These are phyloP conservation scores for Parelbella ahira DNA, from an alignment of 2,888 invertebrate species.

Conservation along the genomic window DNA sequence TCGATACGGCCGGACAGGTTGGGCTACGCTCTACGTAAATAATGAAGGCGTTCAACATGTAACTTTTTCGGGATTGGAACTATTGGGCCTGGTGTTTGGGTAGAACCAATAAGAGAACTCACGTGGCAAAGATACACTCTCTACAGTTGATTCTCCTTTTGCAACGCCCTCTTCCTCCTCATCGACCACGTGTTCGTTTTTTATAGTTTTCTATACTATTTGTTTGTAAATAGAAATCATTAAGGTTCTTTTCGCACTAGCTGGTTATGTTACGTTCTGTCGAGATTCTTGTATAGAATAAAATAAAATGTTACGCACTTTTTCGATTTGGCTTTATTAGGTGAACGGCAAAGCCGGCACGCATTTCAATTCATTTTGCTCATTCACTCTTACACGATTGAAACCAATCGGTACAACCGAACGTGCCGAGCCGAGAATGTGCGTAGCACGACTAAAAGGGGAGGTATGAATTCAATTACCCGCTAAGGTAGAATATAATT, in stretches of 20 bases:
- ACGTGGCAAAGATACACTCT: slow-evolving; percentile 1
- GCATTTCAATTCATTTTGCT: slow-evolving; percentile 25
- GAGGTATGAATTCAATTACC: slow-evolving; percentile 26
- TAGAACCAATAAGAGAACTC: slow-evolving; percentile 8
- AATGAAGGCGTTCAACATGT: slow-evolving; percentile 54
- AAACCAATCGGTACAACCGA: slow-evolving; percentile 22
- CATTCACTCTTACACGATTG: slow-evolving; percentile 25
- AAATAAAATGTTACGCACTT: slow-evolving; percentile 19
- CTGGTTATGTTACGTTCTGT: no score
- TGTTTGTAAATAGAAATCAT: no score
- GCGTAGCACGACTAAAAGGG: slow-evolving; percentile 25
- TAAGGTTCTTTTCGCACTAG: no score
- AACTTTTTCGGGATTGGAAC: slow-evolving; percentile 9
- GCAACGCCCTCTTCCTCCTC: background rate
- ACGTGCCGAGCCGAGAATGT: slow-evolving; percentile 25
- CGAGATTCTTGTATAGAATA: slow-evolving; percentile 5
- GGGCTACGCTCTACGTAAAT: slow-evolving; percentile 57
- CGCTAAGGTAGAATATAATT: slow-evolving; percentile 23
- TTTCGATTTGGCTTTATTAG: slow-evolving; percentile 25
- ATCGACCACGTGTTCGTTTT: slow-evolving; percentile 11
- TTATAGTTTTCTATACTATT: background rate
- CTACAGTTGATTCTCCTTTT: background rate
- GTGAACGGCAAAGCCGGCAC: slow-evolving; percentile 21
- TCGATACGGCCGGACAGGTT: slow-evolving; percentile 38
- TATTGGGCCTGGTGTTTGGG: background rate